Evolutionary conservation across 1,140 invertebrate genomes (phyloP).

Genomic region (Macrosteles quadrilineatus): DNA sequence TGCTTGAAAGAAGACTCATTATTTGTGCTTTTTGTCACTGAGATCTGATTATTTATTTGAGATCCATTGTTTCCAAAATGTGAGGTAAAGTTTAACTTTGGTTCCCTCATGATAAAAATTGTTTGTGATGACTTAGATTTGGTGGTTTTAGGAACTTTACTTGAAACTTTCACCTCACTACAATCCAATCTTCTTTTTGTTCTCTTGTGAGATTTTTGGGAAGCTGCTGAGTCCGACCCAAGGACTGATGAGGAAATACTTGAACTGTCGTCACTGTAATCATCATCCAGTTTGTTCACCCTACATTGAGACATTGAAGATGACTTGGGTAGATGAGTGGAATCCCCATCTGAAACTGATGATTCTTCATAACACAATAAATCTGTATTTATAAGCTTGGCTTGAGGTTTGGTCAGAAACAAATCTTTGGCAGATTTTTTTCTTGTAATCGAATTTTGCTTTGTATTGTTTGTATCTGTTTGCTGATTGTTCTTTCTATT

Average conservation of each 20-base stretch:
- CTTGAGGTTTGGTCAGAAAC: background rate
- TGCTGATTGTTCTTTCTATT: background rate
- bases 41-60: background rate
- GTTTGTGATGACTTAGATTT: background rate
- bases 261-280: slow-evolving; percentile 15
- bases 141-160: slow-evolving; percentile 10
- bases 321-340: slow-evolving; percentile 2
- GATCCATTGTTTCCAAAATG: background rate
- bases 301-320: background rate
- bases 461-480: background rate
- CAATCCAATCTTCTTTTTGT: background rate
- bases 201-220: background rate
- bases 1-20: background rate
- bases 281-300: slow-evolving; percentile 3
- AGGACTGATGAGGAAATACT: slow-evolving; percentile 19
- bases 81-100: background rate
- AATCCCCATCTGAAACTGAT: background rate
- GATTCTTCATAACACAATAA: background rate
- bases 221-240: background rate
- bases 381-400: background rate
- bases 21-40: background rate
- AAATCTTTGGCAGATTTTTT: background rate
- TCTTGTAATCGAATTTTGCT: background rate
- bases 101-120: background rate
- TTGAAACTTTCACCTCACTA: background rate